A percentile compares a stretch with the other conserved stretches of the same genome.
These are phyloP conservation scores for Mungos mungo DNA, from an alignment of 2,113 vertebrate genomes.

Conservation along the genomic window DNA sequence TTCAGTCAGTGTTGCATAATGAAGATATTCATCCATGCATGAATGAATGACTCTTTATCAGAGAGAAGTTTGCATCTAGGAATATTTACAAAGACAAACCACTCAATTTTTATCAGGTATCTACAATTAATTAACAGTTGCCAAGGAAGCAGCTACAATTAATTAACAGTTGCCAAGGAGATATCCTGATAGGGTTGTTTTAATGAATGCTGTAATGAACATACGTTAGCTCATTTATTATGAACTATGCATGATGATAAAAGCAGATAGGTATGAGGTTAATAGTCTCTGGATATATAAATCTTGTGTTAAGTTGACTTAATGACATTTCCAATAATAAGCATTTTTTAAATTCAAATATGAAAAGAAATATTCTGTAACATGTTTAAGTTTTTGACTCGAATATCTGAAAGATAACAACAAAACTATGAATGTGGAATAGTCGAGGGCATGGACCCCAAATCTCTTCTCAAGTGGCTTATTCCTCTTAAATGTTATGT, in stretches of 20 bases:
- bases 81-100: constrained; percentile 38
- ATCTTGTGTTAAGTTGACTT: not conserved
- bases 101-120: constrained; percentile 10
- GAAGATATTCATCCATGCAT: not conserved
- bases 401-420: not conserved
- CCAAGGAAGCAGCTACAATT: constrained; percentile 12
- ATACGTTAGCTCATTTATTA: not conserved
- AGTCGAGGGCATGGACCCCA: not conserved
- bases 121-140: constrained; percentile 31
- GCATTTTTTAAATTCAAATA: not conserved
- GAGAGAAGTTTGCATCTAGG: constrained; percentile 21
- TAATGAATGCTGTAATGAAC: not conserved
- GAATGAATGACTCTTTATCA: not conserved
- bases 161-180: constrained; percentile 14
- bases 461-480: not conserved
- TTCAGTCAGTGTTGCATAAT: not conserved
- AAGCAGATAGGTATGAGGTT: not conserved
- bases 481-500: not conserved
- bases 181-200: not conserved
- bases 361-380: not conserved
- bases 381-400: not conserved
- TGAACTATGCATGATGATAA: not conserved
- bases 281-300: not conserved
- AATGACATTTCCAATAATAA: not conserved
- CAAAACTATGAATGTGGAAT: not conserved